These are phyloP conservation scores for Exephanes ischioxanthus DNA, from an alignment of 2,888 invertebrate species.

Conservation along the genomic window DNA sequence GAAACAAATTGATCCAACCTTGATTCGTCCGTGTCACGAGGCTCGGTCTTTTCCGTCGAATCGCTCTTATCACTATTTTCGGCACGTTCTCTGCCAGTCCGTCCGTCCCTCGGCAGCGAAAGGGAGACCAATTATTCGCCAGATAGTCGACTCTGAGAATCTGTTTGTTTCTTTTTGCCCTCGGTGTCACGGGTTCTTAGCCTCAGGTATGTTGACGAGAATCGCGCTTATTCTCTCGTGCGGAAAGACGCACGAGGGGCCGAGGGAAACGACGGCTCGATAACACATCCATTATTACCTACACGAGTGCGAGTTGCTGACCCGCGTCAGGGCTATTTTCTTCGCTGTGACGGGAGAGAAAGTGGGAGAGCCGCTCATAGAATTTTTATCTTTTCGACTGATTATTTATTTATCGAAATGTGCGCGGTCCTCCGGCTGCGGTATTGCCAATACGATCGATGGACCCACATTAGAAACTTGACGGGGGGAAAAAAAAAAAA, in stretches of 20 bases:
- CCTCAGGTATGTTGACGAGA: slow-evolving; percentile 13
- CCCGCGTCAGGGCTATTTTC: not conserved
- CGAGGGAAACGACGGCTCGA: not conserved
- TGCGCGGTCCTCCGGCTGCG: not conserved
- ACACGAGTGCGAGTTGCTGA: not conserved
- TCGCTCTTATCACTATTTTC: slow-evolving; percentile 8
- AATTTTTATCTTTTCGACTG: not conserved
- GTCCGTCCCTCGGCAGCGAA: not conserved
- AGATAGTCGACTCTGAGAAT: not conserved
- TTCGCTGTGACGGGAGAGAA: too few species aligned
- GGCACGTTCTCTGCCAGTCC: slow-evolving; percentile 1
- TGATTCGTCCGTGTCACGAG: not conserved
- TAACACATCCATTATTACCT: slow-evolving; percentile 26
- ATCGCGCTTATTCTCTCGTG: not conserved
- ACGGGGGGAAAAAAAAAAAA: not conserved
- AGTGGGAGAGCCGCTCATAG: not conserved
- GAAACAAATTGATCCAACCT: not conserved
- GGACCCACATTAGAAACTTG: not conserved
- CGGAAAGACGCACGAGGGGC: not conserved
- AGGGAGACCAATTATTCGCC: slow-evolving; percentile 1
- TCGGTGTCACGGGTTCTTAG: too few species aligned
- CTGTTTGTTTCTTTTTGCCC: not conserved
- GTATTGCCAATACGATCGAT: not conserved
- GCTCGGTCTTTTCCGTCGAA: not conserved
- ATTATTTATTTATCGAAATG: slow-evolving; percentile 5